These are phyloP conservation scores for Ammodytes dubius DNA, from an alignment of 2,113 vertebrate genomes.

Conservation along the genomic window DNA sequence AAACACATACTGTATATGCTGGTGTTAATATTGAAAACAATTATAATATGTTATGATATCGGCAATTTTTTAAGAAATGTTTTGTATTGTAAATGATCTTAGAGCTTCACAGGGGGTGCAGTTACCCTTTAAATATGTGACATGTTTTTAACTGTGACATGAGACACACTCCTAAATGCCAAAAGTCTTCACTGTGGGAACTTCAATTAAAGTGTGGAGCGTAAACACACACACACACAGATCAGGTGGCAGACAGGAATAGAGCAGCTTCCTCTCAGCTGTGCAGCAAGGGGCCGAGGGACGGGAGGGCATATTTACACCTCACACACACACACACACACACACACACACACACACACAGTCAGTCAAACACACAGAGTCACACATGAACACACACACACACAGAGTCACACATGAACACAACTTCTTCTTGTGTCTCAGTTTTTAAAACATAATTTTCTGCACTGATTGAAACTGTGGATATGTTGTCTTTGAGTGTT, in stretches of 20 bases:
- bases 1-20: too few relatives aligned
- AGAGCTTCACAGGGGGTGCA: too few relatives aligned
- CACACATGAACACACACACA: too few relatives aligned
- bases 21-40: too few relatives aligned
- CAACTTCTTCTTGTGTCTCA: too few relatives aligned
- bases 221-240: conserved; percentile 22
- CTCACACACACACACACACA: conserved; percentile 3
- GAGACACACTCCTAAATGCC: background rate
- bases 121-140: too few relatives aligned
- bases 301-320: conserved; percentile 21
- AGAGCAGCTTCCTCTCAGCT: conserved; percentile 37
- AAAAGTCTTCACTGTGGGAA: conserved; percentile 6
- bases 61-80: background rate
- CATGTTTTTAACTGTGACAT: too few relatives aligned
- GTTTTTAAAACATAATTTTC: too few relatives aligned
- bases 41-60: too few relatives aligned
- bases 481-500: too few relatives aligned
- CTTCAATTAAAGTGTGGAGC: background rate
- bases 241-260: conserved; percentile 45
- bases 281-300: background rate
- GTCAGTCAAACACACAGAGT: background rate
- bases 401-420: too few relatives aligned
- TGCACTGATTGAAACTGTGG: too few relatives aligned
- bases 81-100: background rate
- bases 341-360: conserved; percentile 2